phyloP scores from a whole-genome alignment of 2,888 invertebrate species.

The Protophormia terraenovae region DNA sequence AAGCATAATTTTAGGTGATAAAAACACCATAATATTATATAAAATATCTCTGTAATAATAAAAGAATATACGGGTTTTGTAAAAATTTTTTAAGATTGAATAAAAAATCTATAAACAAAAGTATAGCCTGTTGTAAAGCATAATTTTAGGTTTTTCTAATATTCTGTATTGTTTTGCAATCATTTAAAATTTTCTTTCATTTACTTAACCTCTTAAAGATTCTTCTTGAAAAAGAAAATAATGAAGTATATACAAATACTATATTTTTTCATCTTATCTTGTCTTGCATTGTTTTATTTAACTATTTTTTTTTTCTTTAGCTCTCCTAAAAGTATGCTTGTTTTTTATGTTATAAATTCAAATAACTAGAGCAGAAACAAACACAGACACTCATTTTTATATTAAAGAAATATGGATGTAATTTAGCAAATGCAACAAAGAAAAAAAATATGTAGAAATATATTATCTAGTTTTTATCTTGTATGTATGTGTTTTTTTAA shows the following conservation, averaged over 20 bases:
- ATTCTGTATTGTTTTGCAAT: background rate
- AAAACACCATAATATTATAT: too few species aligned
- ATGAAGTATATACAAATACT: background rate
- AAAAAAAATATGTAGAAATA: conserved; percentile 16
- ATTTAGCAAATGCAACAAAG: conserved; percentile 37
- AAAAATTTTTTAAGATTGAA: too few species aligned
- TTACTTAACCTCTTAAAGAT: background rate
- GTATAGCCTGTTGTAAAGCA: too few species aligned
- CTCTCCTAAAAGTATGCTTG: conserved; percentile 25
- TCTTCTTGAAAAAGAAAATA: background rate
- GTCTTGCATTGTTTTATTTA: conserved; percentile 19
- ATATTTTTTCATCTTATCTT: background rate
- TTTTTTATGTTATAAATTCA: conserved; percentile 10
- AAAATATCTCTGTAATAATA: too few species aligned
- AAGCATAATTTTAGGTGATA: too few species aligned
- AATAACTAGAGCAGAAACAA: conserved; percentile 50
- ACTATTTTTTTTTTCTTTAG: background rate
- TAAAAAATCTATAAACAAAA: too few species aligned
- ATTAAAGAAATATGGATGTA: background rate
- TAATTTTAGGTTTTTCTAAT: background rate
- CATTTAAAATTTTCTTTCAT: background rate
- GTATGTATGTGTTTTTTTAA: background rate
- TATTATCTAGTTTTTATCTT: background rate
- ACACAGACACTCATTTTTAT: background rate
- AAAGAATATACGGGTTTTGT: too few species aligned